Evolutionary conservation across 2,797 vertebrate species (phyloP), one percentile per base, ranked within the genome.

Genomic region (Mionectes olivaceus): DNA sequence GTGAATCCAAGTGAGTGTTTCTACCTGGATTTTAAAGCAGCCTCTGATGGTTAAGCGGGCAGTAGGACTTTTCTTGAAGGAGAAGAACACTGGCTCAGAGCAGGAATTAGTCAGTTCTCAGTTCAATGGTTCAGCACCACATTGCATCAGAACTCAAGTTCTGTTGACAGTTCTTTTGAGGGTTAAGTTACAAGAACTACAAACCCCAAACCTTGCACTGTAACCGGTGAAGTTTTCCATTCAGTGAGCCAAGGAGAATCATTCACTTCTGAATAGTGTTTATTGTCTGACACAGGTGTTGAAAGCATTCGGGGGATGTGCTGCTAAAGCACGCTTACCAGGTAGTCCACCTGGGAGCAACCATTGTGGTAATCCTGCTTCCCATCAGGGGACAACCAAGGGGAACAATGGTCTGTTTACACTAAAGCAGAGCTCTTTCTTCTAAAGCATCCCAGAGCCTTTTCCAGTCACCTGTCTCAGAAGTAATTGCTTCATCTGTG

Each of bases 341-440:
- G 75, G 57, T 2, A 25, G 39, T 3, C 6, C 69, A 24, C 46
- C 53, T 11, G 59, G 16, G 47, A n/a, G 2, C 11, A 35, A 44
- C 50, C 39, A 0, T 1, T 5, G 46, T 2, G 5, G 32, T 5
- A 13, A 23, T 16, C 22, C 7, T 2, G 19, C 25, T 14, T 18
- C 25, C 43, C 30, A 1, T 11, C 35, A 2, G 7, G 8, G 6
- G 9, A 4, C 71, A 10, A 49, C 33, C 21, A 3, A 23, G 2
- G 18, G 55, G 30, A 13, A 46, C 17, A 3, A 3, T 2, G 17
- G 25, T 11, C 85, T 46, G 11, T 4, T 55, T 6, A 21, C 30
- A 8, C 39, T 44, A 15, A 7, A n/a, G 32, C 25, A 35, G 22
- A 60, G 44, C 7, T 5, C 32, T 9, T 37, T 28, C 24, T 39